phyloP scores from a whole-genome alignment of 2,113 vertebrate genomes.

The Carollia perspicillata region DNA sequence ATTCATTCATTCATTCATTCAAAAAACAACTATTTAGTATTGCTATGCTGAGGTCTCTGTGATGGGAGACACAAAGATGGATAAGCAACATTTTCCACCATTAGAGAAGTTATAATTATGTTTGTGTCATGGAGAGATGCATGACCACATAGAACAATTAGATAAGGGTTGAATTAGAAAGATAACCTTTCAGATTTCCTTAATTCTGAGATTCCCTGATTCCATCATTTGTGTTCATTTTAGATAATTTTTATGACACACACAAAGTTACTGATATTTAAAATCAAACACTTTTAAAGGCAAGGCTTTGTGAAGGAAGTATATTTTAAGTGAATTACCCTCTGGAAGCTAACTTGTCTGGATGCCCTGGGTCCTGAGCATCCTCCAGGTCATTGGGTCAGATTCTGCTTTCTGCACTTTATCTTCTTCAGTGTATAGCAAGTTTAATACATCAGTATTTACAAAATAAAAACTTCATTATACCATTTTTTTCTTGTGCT shows the following conservation, averaged over 20 bases:
- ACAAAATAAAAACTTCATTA: constrained; percentile 85
- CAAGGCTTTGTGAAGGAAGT: neutral
- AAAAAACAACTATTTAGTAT: constrained; percentile 26
- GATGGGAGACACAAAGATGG: constrained; percentile 36
- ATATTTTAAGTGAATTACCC: neutral
- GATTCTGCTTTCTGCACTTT: neutral
- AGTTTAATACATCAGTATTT: constrained; percentile 89
- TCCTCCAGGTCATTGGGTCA: neutral
- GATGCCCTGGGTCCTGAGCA: neutral
- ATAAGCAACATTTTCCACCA: neutral
- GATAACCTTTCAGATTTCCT: neutral
- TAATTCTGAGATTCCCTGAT: neutral
- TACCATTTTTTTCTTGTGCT: constrained; percentile 69
- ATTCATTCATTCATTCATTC: neutral
- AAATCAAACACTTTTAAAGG: neutral
- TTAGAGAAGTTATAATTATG: neutral
- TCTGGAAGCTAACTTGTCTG: neutral
- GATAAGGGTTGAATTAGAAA: constrained; percentile 4
- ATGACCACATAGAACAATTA: neutral
- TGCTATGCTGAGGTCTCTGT: constrained; percentile 38
- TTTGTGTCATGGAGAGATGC: neutral
- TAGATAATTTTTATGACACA: neutral
- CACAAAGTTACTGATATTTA: constrained; percentile 3
- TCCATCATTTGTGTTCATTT: neutral
- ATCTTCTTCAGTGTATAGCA: constrained; percentile 89